Evolutionary conservation across 2,888 invertebrate species (phyloP).

Genomic region (Xylocampa areola): DNA sequence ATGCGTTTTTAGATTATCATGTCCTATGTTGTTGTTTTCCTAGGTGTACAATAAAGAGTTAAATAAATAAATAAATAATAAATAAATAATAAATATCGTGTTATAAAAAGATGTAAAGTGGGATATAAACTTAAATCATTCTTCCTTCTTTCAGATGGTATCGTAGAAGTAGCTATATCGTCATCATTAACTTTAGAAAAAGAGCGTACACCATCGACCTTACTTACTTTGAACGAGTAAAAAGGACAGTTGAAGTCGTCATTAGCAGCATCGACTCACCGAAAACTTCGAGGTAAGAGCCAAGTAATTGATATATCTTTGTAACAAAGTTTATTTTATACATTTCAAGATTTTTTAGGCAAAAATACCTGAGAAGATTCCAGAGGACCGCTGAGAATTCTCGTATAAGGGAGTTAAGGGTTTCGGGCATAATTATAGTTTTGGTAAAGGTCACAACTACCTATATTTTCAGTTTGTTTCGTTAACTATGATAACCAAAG

Average conservation of each 20-base stretch:
- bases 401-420: constrained; percentile 18
- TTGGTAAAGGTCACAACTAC: constrained; percentile 21
- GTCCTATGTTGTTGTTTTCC: no score
- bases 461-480: constrained; percentile 12
- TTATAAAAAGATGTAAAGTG: no score
- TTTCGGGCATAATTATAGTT: constrained; percentile 20
- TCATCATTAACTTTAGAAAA: constrained; percentile 90
- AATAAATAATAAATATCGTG: no score
- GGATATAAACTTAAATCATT: no score
- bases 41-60: no score
- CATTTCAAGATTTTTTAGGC: constrained; percentile 4
- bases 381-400: constrained; percentile 17
- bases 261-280: constrained; percentile 86
- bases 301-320: background rate
- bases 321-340: background rate
- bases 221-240: constrained; percentile 84
- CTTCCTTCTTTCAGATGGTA: constrained; percentile 66
- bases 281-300: constrained; percentile 84
- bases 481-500: constrained; percentile 1
- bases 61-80: no score
- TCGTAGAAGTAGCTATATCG: constrained; percentile 75
- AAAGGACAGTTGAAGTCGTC: constrained; percentile 81
- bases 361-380: constrained; percentile 2
- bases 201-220: constrained; percentile 87
- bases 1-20: no score